Evolutionary conservation across 2,888 invertebrate genomes (phyloP).

Genomic region (Xestia sexstrigata): DNA sequence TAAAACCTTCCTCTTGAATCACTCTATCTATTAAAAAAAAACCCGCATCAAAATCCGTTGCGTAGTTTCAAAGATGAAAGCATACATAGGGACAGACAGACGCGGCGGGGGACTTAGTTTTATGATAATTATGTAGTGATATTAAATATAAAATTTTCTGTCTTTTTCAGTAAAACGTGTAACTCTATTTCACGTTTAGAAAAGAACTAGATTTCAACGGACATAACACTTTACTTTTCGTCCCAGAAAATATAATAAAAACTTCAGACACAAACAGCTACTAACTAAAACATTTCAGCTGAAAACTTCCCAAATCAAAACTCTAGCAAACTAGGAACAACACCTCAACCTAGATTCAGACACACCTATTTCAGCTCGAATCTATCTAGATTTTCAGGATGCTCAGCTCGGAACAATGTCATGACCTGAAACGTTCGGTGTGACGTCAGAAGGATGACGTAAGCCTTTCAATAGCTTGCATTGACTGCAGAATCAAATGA

Average conservation of each 20-base stretch:
- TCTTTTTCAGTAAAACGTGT: background rate
- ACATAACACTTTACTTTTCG: background rate
- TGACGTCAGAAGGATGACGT: conserved; percentile 52
- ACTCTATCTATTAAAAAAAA: too few relatives aligned
- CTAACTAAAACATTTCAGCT: background rate
- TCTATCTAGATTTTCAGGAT: conserved; percentile 43
- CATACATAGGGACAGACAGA: too few relatives aligned
- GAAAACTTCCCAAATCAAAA: conserved; percentile 16
- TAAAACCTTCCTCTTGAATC: too few relatives aligned
- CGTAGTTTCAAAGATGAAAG: too few relatives aligned
- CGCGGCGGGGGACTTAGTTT: too few relatives aligned
- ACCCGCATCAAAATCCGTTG: too few relatives aligned
- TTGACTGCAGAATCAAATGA: conserved; percentile 41
- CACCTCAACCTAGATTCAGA: conserved; percentile 33
- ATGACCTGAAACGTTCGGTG: conserved; percentile 53
- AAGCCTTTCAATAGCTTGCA: conserved; percentile 36
- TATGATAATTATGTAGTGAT: too few relatives aligned
- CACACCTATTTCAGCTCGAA: conserved; percentile 14
- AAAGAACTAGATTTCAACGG: background rate
- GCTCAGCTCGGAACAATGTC: conserved; percentile 37
- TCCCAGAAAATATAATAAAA: background rate
- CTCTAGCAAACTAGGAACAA: background rate
- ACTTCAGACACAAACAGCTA: background rate
- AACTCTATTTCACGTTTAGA: background rate
- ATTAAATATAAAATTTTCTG: too few relatives aligned